phyloP scores from a whole-genome alignment of 2,113 vertebrate species.

The Oncorhynchus nerka region DNA sequence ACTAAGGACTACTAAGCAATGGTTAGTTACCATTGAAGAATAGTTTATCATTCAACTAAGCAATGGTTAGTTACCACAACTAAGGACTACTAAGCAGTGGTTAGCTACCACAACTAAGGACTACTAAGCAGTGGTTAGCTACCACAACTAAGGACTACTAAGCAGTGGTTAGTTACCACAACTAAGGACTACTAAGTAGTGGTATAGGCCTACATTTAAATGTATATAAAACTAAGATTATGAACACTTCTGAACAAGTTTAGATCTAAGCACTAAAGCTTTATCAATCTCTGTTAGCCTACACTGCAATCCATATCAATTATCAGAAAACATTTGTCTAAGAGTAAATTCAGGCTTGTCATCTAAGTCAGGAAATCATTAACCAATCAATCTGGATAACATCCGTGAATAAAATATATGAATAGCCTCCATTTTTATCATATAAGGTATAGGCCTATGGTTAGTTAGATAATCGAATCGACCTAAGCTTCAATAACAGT shows the following conservation, averaged over 20 bases:
- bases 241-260: neutral
- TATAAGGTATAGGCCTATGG: neutral
- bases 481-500: neutral
- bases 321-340: neutral
- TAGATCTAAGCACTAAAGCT: neutral
- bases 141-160: too few species aligned
- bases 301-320: neutral
- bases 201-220: too few species aligned
- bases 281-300: neutral
- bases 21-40: too few species aligned
- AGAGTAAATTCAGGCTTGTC: neutral
- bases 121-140: too few species aligned
- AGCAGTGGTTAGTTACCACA: too few species aligned
- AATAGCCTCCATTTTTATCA: neutral
- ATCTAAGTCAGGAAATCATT: neutral
- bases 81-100: too few species aligned
- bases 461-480: neutral
- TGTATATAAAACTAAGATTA: neutral
- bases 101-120: too few species aligned
- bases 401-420: neutral
- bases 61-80: too few species aligned
- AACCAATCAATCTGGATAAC: neutral
- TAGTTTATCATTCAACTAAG: too few species aligned
- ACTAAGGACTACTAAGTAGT: too few species aligned
- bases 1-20: too few species aligned